Percentiles rank a stretch among this genome's conserved stretches.
phyloP scores from a whole-genome alignment of 2,113 vertebrate genomes.

The Serilophus lunatus region DNA sequence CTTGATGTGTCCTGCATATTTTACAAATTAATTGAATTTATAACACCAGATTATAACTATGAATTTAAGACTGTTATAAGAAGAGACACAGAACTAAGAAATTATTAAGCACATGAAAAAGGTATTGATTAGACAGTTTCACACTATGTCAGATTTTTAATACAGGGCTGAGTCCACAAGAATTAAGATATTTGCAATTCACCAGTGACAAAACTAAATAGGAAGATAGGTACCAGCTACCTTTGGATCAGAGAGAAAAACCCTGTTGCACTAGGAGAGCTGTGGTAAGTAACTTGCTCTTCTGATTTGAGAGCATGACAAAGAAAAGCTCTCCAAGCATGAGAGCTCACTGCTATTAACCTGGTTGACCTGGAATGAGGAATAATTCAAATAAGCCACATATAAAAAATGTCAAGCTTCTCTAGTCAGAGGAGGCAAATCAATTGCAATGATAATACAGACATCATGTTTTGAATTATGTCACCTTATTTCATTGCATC shows the following conservation, averaged over 20 bases:
- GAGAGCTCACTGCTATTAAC: neutral
- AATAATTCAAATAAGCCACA: neutral
- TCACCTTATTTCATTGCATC: neutral
- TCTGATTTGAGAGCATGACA: neutral
- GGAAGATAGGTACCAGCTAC: neutral
- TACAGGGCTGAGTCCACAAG: neutral
- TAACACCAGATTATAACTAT: constrained; percentile 5
- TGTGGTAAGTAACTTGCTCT: neutral
- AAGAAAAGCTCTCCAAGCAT: neutral
- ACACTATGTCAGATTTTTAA: neutral
- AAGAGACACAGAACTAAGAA: neutral
- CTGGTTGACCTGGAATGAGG: neutral
- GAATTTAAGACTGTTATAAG: neutral
- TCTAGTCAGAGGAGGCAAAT: neutral
- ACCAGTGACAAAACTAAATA: neutral
- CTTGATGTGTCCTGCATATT: neutral
- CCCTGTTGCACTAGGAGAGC: neutral
- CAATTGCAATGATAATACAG: neutral
- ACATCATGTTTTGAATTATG: neutral
- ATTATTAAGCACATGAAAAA: neutral
- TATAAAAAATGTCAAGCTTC: neutral
- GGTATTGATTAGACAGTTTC: neutral
- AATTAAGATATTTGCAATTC: neutral
- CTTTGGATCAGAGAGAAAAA: neutral
- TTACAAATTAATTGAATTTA: constrained; percentile 41